These are phyloP conservation scores for Sternarchorhynchus goeldii DNA, from an alignment of 2,797 vertebrate species.

Conservation along the genomic window DNA sequence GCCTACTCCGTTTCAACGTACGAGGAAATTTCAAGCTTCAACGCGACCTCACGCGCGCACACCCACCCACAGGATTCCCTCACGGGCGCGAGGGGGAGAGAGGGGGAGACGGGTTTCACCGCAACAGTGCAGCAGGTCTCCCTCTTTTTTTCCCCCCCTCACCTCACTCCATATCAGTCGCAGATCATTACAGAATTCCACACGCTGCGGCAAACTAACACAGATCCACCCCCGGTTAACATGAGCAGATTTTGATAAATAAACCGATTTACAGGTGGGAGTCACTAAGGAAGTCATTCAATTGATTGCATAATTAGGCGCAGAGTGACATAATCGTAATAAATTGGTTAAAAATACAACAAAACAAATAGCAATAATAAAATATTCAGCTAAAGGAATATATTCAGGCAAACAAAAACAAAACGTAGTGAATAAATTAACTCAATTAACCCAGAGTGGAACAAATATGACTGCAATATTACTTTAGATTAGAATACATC, in stretches of 20 bases:
- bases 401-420: background rate
- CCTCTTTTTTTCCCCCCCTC: background rate
- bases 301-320: slow-evolving; percentile 3
- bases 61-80: slow-evolving; percentile 73
- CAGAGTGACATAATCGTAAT: background rate
- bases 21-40: slow-evolving; percentile 38
- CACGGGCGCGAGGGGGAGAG: slow-evolving; percentile 61
- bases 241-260: background rate
- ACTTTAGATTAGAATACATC: no score
- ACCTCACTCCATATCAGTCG: background rate
- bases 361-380: background rate
- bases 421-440: no score
- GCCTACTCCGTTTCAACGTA: slow-evolving; percentile 29
- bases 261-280: slow-evolving; percentile 18
- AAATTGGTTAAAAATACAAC: no score
- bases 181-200: background rate
- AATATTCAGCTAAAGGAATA: background rate
- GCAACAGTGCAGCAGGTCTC: slow-evolving; percentile 49
- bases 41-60: slow-evolving; percentile 61
- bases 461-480: no score
- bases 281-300: slow-evolving; percentile 11
- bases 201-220: slow-evolving; percentile 16
- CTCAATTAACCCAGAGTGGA: no score
- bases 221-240: background rate
- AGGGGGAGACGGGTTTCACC: slow-evolving; percentile 25